phyloP scores from a whole-genome alignment of 2,113 vertebrate species.

The Rostratula benghalensis region DNA sequence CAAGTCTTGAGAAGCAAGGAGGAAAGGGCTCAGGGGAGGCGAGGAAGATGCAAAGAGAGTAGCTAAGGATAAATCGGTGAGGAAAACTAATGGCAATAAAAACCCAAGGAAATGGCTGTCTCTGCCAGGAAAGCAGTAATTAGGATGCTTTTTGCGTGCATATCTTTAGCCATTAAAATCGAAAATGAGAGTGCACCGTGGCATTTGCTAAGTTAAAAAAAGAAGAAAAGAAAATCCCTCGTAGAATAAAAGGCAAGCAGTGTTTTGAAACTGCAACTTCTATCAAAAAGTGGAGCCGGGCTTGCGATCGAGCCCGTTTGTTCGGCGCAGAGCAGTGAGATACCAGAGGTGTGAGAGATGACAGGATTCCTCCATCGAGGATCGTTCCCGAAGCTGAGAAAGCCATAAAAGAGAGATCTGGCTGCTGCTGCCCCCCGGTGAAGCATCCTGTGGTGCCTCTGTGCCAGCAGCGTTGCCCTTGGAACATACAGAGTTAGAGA shows the following conservation, averaged over 20 bases:
- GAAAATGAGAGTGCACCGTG: conserved; percentile 48
- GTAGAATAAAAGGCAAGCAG: not conserved
- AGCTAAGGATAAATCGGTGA: conserved; percentile 83
- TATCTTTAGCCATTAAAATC: conserved; percentile 77
- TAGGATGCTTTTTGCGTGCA: conserved; percentile 80
- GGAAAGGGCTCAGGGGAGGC: conserved; percentile 76
- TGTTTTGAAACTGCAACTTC: conserved; percentile 6
- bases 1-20: conserved; percentile 75
- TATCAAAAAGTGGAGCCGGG: not conserved
- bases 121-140: conserved; percentile 77
- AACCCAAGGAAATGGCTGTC: conserved; percentile 75
- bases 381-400: not conserved
- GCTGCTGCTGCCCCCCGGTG: not conserved
- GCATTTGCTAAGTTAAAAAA: conserved; percentile 65
- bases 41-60: conserved; percentile 76
- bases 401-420: not conserved
- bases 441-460: not conserved
- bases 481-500: not conserved
- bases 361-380: not conserved
- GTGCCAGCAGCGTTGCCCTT: not conserved
- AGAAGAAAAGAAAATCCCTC: conserved; percentile 25
- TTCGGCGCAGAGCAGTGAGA: not conserved
- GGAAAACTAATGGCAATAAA: conserved; percentile 80
- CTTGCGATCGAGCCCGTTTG: not conserved
- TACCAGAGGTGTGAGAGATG: not conserved